Evolutionary conservation across 2,797 vertebrate species (phyloP).

Genomic region (Melanogrammus aeglefinus): DNA sequence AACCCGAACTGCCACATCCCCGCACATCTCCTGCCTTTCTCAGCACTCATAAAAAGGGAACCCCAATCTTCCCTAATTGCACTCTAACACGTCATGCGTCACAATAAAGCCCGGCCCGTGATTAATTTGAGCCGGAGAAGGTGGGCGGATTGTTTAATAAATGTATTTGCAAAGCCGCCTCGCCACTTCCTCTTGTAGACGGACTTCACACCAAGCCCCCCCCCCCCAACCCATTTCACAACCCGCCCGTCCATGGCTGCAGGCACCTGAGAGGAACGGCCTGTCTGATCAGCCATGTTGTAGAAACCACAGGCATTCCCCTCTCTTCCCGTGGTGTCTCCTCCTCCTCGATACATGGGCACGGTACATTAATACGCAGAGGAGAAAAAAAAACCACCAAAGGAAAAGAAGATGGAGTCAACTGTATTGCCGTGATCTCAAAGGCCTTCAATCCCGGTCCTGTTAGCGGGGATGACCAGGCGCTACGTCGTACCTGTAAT

Average conservation of each 20-base stretch:
- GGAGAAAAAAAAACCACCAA: slow-evolving; percentile 48
- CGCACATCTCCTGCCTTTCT: slow-evolving; percentile 64
- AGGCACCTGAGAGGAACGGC: slow-evolving; percentile 52
- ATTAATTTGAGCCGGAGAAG: slow-evolving; percentile 65
- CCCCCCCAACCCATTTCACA: slow-evolving; percentile 28
- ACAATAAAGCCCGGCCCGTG: slow-evolving; percentile 60
- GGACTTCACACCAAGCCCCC: slow-evolving; percentile 54
- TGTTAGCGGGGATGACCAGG: slow-evolving; percentile 53
- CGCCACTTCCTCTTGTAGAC: slow-evolving; percentile 43
- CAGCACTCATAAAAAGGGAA: slow-evolving; percentile 65
- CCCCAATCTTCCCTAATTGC: slow-evolving; percentile 67
- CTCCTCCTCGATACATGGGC: slow-evolving; percentile 12
- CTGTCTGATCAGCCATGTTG: slow-evolving; percentile 59
- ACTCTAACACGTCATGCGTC: slow-evolving; percentile 57
- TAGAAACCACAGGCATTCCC: slow-evolving; percentile 53
- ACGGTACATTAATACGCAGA: slow-evolving; percentile 53
- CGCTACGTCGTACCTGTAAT: slow-evolving; percentile 52
- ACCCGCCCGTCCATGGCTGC: slow-evolving; percentile 37
- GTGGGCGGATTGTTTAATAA: slow-evolving; percentile 60
- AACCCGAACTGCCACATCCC: slow-evolving; percentile 70
- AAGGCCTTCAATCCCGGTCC: slow-evolving; percentile 60
- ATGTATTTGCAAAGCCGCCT: slow-evolving; percentile 58
- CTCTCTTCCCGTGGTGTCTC: slow-evolving; percentile 47
- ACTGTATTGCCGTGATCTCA: slow-evolving; percentile 50
- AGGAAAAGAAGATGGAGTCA: slow-evolving; percentile 52